Conservation (phyloP, 2,888 invertebrate genomes). For the Kryphioiulus occultus region DNA sequence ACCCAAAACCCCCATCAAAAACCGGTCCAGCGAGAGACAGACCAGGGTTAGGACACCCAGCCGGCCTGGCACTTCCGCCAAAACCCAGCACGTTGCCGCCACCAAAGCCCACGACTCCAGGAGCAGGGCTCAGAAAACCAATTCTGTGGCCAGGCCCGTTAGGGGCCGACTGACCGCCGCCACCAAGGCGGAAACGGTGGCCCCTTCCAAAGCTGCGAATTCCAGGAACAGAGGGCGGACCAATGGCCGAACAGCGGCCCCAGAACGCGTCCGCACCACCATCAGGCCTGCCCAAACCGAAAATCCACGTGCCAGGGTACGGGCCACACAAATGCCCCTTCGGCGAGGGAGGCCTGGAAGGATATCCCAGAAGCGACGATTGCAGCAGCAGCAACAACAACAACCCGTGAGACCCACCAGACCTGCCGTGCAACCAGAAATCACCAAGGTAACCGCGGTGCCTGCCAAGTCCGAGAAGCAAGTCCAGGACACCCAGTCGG, state of each 20-base stretch:
- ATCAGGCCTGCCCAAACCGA: conserved; percentile 50
- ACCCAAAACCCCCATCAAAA: not conserved
- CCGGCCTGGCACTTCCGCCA: not conserved
- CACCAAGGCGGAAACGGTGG: conserved; percentile 21
- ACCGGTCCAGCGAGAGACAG: conserved; percentile 2
- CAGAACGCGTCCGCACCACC: conserved; percentile 38
- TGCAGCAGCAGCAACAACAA: conserved; percentile 37
- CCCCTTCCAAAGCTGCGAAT: not conserved
- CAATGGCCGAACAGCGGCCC: not conserved
- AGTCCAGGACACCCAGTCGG: not conserved
- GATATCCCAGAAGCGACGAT: conserved; percentile 6
- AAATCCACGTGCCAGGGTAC: conserved; percentile 24
- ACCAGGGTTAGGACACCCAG: not conserved
- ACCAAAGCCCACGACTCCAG: not conserved
- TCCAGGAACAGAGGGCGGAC: conserved; percentile 33
- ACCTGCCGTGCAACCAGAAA: not conserved
- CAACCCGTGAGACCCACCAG: not conserved
- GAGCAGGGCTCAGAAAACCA: not conserved
- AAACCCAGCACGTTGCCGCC: not conserved
- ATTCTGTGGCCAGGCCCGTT: not conserved
- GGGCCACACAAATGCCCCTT: not conserved
- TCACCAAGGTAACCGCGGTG: not conserved
- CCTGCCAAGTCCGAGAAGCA: not conserved
- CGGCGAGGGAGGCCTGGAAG: conserved; percentile 46
- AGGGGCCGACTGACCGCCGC: not conserved